These are phyloP conservation scores for Ctenochaetus hawaiiensis DNA, from an alignment of 2,797 vertebrate species.

Conservation along the genomic window DNA sequence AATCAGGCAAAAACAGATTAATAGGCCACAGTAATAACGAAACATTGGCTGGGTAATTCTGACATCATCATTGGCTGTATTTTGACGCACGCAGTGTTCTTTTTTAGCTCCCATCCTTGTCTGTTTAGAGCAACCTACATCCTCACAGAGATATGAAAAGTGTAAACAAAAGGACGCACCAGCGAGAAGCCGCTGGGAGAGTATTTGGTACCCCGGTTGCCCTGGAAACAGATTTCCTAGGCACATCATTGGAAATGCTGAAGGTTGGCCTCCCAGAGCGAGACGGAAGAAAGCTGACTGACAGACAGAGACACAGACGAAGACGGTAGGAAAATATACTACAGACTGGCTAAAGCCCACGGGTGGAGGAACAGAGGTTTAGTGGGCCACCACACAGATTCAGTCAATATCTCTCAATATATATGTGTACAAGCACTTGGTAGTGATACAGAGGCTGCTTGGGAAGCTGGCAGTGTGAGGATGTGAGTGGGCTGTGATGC, in stretches of 20 bases:
- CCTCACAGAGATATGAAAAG: constrained; percentile 69
- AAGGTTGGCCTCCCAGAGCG: constrained; percentile 84
- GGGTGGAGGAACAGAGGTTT: constrained; percentile 45
- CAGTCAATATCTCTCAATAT: constrained; percentile 37
- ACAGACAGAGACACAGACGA: constrained; percentile 67
- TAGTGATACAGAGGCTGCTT: constrained; percentile 39
- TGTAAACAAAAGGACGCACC: constrained; percentile 82
- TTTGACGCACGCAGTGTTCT: constrained; percentile 14
- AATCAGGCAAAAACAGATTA: constrained; percentile 2
- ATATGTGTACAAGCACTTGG: constrained; percentile 23
- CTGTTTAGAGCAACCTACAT: constrained; percentile 57
- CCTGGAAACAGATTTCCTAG: constrained; percentile 88
- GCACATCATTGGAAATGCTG: constrained; percentile 84
- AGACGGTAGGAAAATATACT: constrained; percentile 53
- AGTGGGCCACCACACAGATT: constrained; percentile 41
- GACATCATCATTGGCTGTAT: constrained; percentile 33
- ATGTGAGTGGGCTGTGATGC: constrained; percentile 67
- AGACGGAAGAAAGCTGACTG: constrained; percentile 77
- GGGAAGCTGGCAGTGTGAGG: constrained; percentile 49
- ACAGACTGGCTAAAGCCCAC: constrained; percentile 47
- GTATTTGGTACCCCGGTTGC: constrained; percentile 86
- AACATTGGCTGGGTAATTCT: constrained; percentile 23
- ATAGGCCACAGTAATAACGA: neutral
- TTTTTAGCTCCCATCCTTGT: constrained; percentile 31
- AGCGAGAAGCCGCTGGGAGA: constrained; percentile 77